Base-by-base conservation (phyloP, 2,797 vertebrate genomes). In the Enteromius unitaeniatus region DNA sequence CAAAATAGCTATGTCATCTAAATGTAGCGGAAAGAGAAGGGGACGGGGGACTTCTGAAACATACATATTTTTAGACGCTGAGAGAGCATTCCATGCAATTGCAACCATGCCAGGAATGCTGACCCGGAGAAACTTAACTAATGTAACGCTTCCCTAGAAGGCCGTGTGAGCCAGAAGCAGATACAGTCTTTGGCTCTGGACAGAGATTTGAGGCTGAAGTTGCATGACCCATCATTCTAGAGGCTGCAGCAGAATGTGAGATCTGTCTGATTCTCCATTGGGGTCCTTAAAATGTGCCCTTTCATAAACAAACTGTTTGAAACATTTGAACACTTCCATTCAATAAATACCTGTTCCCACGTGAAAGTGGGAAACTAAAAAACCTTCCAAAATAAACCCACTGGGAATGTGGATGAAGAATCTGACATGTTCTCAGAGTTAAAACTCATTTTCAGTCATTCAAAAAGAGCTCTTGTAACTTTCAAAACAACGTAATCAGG, bases 231-330 rank as follows among this genome's bases (percentile, higher is more conserved):
- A 88, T 89, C 90, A 90, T 88, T 90, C 89, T 91, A 88, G 88
- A 91, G 89, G 86, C 91, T 84, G 83, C 88, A 85, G 79, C 89
- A 89, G 94, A 91, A 94, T 95, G 93, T 90, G 53, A 93, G 92
- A 94, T 88, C 94, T 94, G 93, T 91, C 93, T 88, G 90, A 93
- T 92, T 89, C 88, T 93, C 93, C 92, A 90, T 88, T 89, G 93
- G 94, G 94, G 95, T 93, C 85, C 82, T 85, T 91, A 93, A 92
- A 92, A 94, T 93, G 91, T 91, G 89, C 86, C 86, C 89, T 92
- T 92, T 88, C 45, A 40, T 85, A 93, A 93, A 90, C 89, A 87
- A 87, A 90, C 79, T 90, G 85, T 81, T 79, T 88, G 89, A 93
- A 94, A 84, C 91, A 92, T 90, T 83, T 69, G 81, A 90, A 91